These are phyloP conservation scores for Amphipoea lucens DNA, from an alignment of 2,888 invertebrate genomes.

Conservation along the genomic window DNA sequence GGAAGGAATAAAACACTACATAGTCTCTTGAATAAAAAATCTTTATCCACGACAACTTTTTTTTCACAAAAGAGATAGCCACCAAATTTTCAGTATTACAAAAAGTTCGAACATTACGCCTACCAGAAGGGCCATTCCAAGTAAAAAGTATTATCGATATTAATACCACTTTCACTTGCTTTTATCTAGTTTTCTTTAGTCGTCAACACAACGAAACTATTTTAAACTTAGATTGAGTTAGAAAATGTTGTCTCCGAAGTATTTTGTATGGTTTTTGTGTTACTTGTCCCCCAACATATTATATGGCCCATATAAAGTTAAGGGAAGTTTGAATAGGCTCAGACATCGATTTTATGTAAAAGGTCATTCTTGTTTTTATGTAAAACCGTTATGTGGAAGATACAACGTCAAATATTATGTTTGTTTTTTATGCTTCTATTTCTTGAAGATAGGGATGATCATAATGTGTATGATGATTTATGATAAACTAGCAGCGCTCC, in stretches of 20 bases:
- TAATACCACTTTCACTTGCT: conserved; percentile 61
- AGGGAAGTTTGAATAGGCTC: conserved; percentile 50
- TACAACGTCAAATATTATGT: conserved; percentile 51
- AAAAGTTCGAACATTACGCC: conserved; percentile 52
- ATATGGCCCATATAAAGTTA: conserved; percentile 58
- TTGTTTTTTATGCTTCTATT: conserved; percentile 50
- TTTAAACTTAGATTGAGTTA: conserved; percentile 85
- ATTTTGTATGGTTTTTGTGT: conserved; percentile 74
- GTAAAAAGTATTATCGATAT: conserved; percentile 65
- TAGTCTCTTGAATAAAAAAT: conserved; percentile 37
- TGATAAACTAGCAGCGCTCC: conserved; percentile 21
- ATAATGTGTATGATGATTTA: conserved; percentile 29
- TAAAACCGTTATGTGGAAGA: conserved; percentile 42
- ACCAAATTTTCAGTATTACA: conserved; percentile 52
- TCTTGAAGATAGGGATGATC: conserved; percentile 33
- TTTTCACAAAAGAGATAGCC: conserved; percentile 43
- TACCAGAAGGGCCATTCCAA: conserved; percentile 41
- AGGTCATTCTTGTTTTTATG: conserved; percentile 57
- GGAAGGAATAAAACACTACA: conserved; percentile 1
- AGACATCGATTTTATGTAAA: conserved; percentile 56
- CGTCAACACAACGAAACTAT: conserved; percentile 76
- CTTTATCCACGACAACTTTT: conserved; percentile 18
- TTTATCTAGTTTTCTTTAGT: conserved; percentile 66
- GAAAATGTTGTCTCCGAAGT: conserved; percentile 70
- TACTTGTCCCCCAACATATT: conserved; percentile 45